These are phyloP conservation scores for Sardina pilchardus DNA, from an alignment of 2,113 vertebrate species.

Conservation along the genomic window DNA sequence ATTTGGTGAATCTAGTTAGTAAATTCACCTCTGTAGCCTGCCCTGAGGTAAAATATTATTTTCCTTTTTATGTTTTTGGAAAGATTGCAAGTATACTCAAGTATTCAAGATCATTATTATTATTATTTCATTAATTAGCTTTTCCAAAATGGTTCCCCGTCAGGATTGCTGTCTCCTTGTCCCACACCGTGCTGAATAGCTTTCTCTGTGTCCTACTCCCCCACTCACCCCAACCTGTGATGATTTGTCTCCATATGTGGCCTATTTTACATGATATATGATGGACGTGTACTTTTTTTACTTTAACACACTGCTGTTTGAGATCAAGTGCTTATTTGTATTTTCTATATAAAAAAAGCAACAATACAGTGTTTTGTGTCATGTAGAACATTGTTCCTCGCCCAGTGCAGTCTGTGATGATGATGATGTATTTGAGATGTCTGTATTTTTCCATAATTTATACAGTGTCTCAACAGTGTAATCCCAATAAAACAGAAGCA, in stretches of 20 bases:
- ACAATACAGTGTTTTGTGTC: conserved; percentile 47
- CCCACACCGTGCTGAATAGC: conserved; percentile 3
- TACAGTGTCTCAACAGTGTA: conserved; percentile 59
- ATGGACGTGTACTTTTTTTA: conserved; percentile 11
- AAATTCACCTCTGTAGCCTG: neutral
- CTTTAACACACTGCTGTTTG: conserved; percentile 15
- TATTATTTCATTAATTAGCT: neutral
- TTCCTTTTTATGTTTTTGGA: neutral
- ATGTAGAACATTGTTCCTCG: conserved; percentile 55
- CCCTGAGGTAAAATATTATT: neutral
- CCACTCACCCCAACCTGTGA: neutral
- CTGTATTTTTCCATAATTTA: conserved; percentile 71
- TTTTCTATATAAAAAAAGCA: conserved; percentile 39
- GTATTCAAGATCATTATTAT: neutral
- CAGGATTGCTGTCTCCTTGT: neutral
- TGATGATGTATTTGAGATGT: conserved; percentile 65
- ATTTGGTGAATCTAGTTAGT: neutral
- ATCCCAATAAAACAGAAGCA: conserved; percentile 70
- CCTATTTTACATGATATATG: conserved; percentile 15
- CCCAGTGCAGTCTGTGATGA: conserved; percentile 62
- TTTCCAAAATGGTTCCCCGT: neutral
- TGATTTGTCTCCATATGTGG: conserved; percentile 10
- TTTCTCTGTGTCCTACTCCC: neutral
- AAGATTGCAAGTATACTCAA: neutral
- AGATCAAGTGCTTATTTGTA: conserved; percentile 43